phyloP scores from a whole-genome alignment of 2,797 vertebrate genomes.

The Arnoldichthys spilopterus region DNA sequence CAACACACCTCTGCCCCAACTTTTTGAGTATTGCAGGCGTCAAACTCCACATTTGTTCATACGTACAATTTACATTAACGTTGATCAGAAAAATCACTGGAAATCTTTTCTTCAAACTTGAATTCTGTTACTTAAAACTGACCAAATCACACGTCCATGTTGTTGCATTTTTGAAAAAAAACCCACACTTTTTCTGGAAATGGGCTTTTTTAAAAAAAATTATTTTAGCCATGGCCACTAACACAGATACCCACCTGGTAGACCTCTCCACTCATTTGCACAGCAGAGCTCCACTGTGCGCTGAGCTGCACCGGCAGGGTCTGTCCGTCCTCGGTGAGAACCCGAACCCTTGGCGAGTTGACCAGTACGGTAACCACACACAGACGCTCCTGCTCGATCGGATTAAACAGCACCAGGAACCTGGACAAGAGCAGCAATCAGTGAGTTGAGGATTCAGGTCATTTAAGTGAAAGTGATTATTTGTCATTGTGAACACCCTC shows the following conservation, averaged over 20 bases:
- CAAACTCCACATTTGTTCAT: no score
- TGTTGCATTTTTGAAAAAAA: no score
- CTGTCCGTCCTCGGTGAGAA: conserved; percentile 91
- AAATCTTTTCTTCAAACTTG: no score
- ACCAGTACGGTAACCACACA: conserved; percentile 87
- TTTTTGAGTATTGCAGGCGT: no score
- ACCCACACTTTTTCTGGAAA: no score
- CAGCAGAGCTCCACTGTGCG: conserved; percentile 84
- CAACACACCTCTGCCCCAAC: no score
- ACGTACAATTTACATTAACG: no score
- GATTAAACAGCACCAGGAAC: conserved; percentile 95
- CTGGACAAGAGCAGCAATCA: conserved; percentile 67
- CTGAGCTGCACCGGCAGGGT: conserved; percentile 89
- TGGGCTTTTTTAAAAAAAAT: no score
- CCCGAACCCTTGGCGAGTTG: conserved; percentile 80
- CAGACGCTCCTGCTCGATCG: conserved; percentile 90
- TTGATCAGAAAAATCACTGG: no score
- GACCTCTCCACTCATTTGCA: conserved; percentile 79
- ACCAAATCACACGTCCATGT: no score
- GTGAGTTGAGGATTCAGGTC: neutral
- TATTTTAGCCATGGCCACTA: neutral
- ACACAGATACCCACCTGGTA: conserved; percentile 83
- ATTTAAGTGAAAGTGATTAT: conserved; percentile 51
- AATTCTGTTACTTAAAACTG: no score
- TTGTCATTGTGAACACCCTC: no score